These are phyloP conservation scores for Drosophila simulans DNA, from an alignment of 1,140 invertebrate species.

Conservation along the genomic window DNA sequence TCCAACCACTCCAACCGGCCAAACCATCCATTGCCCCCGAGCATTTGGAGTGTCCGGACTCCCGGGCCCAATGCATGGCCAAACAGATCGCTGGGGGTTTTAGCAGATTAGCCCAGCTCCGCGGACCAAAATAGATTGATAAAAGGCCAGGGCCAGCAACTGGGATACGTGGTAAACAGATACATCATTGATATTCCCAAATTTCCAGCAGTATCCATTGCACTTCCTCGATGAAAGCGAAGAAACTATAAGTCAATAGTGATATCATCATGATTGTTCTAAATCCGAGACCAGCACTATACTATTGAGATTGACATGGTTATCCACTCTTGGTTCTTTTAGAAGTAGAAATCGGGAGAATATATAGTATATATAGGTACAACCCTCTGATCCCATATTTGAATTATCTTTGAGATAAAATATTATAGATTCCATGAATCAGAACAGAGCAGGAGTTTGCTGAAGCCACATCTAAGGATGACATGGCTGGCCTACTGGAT, in stretches of 20 bases:
- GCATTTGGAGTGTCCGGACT: constrained; percentile 9
- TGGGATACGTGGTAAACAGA: constrained; percentile 9
- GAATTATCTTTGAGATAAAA: too few relatives aligned
- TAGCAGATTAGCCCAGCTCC: constrained; percentile 34
- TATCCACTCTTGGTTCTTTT: too few relatives aligned
- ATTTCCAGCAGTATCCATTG: neutral
- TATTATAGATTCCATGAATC: neutral
- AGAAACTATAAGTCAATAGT: neutral
- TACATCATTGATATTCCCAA: neutral
- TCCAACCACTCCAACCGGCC: neutral
- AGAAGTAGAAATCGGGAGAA: too few relatives aligned
- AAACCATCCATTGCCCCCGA: neutral
- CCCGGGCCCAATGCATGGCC: constrained; percentile 13
- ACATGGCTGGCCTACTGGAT: constrained; percentile 1
- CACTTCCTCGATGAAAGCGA: neutral
- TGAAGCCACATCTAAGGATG: neutral
- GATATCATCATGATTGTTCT: neutral
- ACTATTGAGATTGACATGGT: too few relatives aligned
- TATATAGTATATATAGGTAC: too few relatives aligned
- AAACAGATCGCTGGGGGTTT: constrained; percentile 45
- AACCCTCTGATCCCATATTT: too few relatives aligned
- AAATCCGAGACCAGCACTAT: neutral
- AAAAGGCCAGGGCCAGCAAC: constrained; percentile 2
- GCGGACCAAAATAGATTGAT: constrained; percentile 42
- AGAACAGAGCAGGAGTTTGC: neutral